These are phyloP conservation scores for Chrysoperla carnea DNA, from an alignment of 1,140 invertebrate genomes.

Conservation along the genomic window DNA sequence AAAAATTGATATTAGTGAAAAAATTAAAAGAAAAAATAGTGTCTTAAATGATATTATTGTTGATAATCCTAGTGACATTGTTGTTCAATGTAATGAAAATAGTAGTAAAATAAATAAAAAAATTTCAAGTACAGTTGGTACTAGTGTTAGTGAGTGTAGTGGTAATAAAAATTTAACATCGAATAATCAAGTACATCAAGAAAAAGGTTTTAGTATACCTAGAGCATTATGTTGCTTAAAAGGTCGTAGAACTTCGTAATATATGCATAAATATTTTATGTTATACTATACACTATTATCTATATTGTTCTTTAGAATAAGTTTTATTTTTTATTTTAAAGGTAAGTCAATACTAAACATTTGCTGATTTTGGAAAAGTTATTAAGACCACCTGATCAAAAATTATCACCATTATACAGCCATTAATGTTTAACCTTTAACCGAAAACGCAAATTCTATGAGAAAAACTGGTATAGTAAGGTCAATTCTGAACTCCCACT, in stretches of 20 bases:
- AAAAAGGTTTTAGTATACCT: conserved; percentile 23
- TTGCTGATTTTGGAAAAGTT: too few relatives aligned
- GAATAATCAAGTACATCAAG: conserved; percentile 13
- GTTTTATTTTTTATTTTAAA: too few relatives aligned
- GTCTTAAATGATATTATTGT: not conserved
- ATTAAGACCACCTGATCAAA: too few relatives aligned
- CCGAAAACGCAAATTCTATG: too few relatives aligned
- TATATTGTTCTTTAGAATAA: not conserved
- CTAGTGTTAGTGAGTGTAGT: conserved; percentile 9
- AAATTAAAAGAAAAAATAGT: not conserved
- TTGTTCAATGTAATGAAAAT: conserved; percentile 4
- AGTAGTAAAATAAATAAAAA: conserved; percentile 20
- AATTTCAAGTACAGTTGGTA: conserved; percentile 11
- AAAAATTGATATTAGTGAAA: not conserved
- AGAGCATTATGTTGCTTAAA: conserved; percentile 30
- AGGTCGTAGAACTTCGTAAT: conserved; percentile 25
- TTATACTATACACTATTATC: not conserved
- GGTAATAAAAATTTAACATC: conserved; percentile 12
- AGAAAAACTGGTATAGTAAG: too few relatives aligned
- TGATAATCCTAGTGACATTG: not conserved
- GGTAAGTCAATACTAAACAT: too few relatives aligned
- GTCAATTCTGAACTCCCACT: too few relatives aligned
- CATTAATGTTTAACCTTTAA: too few relatives aligned
- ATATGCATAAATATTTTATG: not conserved
- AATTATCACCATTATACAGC: too few relatives aligned